Evolutionary conservation across 2,113 vertebrate species (phyloP).

Genomic region (Bombycilla garrulus): DNA sequence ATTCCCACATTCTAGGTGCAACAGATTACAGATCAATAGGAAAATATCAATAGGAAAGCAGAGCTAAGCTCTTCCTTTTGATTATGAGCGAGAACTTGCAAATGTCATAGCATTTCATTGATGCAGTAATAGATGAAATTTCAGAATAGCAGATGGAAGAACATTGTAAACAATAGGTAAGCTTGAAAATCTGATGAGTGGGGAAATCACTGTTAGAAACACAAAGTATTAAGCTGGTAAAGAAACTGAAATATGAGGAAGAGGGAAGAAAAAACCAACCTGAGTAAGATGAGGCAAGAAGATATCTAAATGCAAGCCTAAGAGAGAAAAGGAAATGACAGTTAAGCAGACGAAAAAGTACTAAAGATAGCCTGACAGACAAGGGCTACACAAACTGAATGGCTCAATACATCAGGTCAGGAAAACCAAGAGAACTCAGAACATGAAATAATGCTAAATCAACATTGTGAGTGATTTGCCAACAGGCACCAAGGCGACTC

Average conservation of each 20-base stretch:
- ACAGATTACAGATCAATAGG: not conserved
- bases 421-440: not conserved
- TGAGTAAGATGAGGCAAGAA: not conserved
- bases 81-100: not conserved
- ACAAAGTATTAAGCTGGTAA: not conserved
- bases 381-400: not conserved
- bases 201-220: not conserved
- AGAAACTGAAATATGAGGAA: constrained; percentile 43
- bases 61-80: not conserved
- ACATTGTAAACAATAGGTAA: not conserved
- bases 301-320: not conserved
- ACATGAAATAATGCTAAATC: not conserved
- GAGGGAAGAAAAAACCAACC: not conserved
- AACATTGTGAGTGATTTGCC: not conserved
- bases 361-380: not conserved
- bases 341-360: not conserved
- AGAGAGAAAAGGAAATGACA: not conserved
- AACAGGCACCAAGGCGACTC: not conserved
- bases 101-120: not conserved
- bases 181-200: not conserved
- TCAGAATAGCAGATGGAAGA: not conserved
- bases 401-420: not conserved
- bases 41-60: not conserved
- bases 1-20: not conserved
- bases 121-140: not conserved